Base-by-base conservation (phyloP, 2,797 vertebrate species). In the Halcyon badia region DNA sequence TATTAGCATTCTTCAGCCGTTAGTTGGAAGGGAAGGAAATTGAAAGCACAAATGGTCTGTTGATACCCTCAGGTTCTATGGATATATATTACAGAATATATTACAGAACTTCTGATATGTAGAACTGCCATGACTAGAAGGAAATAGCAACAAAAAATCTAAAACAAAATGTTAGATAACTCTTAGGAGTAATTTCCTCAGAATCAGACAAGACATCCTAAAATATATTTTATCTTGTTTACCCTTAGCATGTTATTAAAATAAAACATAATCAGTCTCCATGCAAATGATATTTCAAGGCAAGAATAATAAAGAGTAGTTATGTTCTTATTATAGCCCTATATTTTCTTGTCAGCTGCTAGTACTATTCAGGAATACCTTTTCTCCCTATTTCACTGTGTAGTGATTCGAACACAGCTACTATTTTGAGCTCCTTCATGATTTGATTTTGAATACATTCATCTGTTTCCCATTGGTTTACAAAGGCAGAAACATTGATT, bases 401-500 rank as follows among this genome's bases (percentile, higher is more conserved):
- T 58, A 94, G 61, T 82, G 14, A 82, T 73, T 97, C 54, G 72
- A 92, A 95, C 78, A 71, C 57, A 94, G 89, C 73, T 95, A 93
- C 51, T 90, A 46, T 90, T 97, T 58, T 95, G 57, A 96, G 48
- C 41, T 81, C 17, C n/a, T 93, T 71, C n/a, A 15, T 93, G 57
- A 83, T 93, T 94, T 90, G 56, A 87, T 94, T 94, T 97, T 48
- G 96, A 97, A 91, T 86, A 62, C 48, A 91, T 95, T 94, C 68
- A 72, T 39, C 30, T 75, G 35, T 86, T 92, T 81, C 58, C 56
- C 46, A 60, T 42, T 86, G 37, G 14, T 78, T 94, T 62, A 37
- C 35, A 92, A 77, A 64, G 11, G 22, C 28, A 72, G 25, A 42
- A 69, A 19, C 58, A 19, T 31, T 75, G 21, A 66, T 66, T 48